phyloP scores from a whole-genome alignment of 2,113 vertebrate genomes.

The Podocnemis expansa region DNA sequence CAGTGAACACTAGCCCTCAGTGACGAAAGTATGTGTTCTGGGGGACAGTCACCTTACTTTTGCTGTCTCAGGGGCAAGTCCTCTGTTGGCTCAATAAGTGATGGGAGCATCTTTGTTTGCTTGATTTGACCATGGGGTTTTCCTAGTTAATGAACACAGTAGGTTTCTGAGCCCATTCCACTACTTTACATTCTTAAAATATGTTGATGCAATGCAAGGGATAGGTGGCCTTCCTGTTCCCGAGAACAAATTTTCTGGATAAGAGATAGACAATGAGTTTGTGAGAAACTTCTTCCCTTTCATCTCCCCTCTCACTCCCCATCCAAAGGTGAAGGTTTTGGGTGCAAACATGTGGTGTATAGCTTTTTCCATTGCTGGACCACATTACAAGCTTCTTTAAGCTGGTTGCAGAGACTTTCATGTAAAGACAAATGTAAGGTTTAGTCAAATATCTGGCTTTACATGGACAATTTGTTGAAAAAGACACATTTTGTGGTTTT shows the following conservation, averaged over 20 bases:
- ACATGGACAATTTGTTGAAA: not conserved
- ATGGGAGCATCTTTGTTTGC: not conserved
- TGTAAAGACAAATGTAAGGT: not conserved
- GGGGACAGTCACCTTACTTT: not conserved
- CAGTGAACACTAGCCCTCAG: no score
- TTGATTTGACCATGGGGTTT: not conserved
- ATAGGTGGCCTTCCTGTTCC: not conserved
- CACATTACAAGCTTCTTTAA: not conserved
- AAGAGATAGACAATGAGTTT: not conserved
- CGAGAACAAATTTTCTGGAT: not conserved
- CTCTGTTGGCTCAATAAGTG: not conserved
- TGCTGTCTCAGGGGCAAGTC: not conserved
- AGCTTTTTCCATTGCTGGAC: not conserved
- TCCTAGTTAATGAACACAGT: not conserved
- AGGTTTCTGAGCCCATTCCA: not conserved
- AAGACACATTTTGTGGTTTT: not conserved
- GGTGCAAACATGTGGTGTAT: not conserved
- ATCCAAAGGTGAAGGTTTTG: not conserved
- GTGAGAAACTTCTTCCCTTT: not conserved
- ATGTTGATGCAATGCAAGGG: not conserved
- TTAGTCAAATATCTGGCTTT: not conserved
- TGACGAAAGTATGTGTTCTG: not conserved
- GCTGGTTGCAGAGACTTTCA: conserved; percentile 21
- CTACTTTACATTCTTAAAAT: not conserved
- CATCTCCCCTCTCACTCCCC: not conserved